Evolutionary conservation across 2,888 invertebrate genomes (phyloP).

Genomic region (Stramonita haemastoma): DNA sequence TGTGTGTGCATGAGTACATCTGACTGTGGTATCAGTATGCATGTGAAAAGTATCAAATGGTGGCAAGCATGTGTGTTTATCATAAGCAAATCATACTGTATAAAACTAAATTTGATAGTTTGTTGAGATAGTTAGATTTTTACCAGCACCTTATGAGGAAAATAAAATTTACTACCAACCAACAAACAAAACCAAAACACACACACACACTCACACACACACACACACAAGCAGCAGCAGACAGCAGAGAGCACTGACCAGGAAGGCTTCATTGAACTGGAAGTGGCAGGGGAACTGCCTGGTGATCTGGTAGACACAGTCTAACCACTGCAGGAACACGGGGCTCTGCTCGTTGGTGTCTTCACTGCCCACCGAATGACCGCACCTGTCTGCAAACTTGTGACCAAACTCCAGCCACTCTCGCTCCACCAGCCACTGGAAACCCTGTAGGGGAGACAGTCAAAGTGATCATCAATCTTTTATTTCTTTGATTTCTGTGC

Average conservation of each 20-base stretch:
- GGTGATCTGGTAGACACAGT: constrained; percentile 94
- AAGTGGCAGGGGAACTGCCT: constrained; percentile 94
- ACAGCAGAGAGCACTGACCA: constrained; percentile 83
- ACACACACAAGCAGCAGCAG: not conserved
- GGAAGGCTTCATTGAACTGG: constrained; percentile 94
- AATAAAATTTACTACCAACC: too few relatives aligned
- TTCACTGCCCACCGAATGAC: constrained; percentile 82
- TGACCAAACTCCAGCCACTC: constrained; percentile 99
- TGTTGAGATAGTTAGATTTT: too few relatives aligned
- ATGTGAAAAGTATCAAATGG: too few relatives aligned
- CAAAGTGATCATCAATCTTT: too few relatives aligned
- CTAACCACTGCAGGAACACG: constrained; percentile 98
- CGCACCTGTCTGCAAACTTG: constrained; percentile 96
- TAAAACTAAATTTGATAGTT: too few relatives aligned
- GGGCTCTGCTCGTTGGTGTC: constrained; percentile 97
- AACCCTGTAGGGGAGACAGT: constrained; percentile 84
- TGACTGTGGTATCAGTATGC: too few relatives aligned
- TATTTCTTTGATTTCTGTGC: too few relatives aligned
- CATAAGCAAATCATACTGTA: too few relatives aligned
- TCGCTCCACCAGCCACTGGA: constrained; percentile 93
- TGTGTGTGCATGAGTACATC: too few relatives aligned
- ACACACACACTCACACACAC: not conserved
- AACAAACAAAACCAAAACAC: too few relatives aligned
- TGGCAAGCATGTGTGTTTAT: too few relatives aligned
- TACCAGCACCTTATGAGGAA: too few relatives aligned